Conservation (phyloP, 2,113 vertebrate genomes). For the Bubo bubo region DNA sequence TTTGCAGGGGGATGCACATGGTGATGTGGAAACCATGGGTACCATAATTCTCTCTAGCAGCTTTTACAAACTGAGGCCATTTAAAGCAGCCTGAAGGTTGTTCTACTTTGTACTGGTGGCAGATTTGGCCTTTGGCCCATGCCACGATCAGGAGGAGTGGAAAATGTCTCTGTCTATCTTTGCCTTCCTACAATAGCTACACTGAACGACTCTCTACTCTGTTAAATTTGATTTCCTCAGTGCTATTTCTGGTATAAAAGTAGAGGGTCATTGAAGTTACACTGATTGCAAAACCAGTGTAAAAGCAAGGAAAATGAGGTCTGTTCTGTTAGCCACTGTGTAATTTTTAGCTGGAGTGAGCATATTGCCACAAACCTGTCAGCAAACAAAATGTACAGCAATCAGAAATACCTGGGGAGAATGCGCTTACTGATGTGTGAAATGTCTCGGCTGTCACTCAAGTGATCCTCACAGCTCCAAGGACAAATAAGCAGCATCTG, state of each 20-base stretch:
- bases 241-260: background rate
- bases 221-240: background rate
- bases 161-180: background rate
- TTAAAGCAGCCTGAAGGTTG: background rate
- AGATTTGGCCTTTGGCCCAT: background rate
- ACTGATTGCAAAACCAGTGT: background rate
- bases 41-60: background rate
- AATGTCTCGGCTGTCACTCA: background rate
- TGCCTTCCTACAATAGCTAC: background rate
- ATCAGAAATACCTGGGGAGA: conserved; percentile 30
- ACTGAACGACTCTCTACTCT: background rate
- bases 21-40: background rate
- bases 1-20: background rate
- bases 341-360: background rate
- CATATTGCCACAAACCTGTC: background rate
- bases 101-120: background rate
- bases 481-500: background rate
- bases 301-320: background rate
- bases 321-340: background rate
- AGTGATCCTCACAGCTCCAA: background rate
- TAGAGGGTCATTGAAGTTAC: background rate
- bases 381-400: background rate
- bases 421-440: background rate
- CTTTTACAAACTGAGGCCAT: background rate
- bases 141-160: background rate